Evolutionary conservation across 1,140 invertebrate species (phyloP).

Genomic region (Scaptodrosophila lebanonensis): DNA sequence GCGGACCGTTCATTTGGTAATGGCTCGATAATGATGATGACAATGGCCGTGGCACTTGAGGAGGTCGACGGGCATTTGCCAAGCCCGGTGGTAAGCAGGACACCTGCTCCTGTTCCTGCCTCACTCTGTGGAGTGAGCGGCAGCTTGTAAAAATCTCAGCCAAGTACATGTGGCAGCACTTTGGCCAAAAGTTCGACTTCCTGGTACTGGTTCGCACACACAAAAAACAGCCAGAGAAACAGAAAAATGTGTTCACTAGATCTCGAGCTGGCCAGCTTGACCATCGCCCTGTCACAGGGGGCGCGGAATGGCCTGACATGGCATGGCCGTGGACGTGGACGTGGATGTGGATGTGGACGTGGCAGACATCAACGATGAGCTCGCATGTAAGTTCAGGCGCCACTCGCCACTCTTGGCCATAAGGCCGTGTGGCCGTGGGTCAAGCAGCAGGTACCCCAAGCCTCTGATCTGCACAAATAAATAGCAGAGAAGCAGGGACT

Average conservation of each 20-base stretch:
- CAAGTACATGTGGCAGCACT: slow-evolving; percentile 8
- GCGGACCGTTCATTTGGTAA: slow-evolving; percentile 68
- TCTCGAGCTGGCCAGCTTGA: slow-evolving; percentile 36
- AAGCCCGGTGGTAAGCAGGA: slow-evolving; percentile 39
- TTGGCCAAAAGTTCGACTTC: slow-evolving; percentile 19
- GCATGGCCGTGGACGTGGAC: too few relatives aligned
- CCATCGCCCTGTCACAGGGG: too few relatives aligned
- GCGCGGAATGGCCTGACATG: too few relatives aligned
- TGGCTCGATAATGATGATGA: slow-evolving; percentile 62
- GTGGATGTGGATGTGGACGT: neutral
- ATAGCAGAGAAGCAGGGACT: neutral
- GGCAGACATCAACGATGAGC: slow-evolving; percentile 2
- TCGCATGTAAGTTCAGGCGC: slow-evolving; percentile 58
- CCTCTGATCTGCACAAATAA: neutral
- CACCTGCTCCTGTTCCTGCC: slow-evolving; percentile 34
- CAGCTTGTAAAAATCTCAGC: neutral
- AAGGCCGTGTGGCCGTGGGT: slow-evolving; percentile 37
- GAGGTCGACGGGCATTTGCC: slow-evolving; percentile 32
- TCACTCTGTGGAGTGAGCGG: too few relatives aligned
- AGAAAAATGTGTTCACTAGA: slow-evolving; percentile 40
- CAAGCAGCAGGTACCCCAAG: slow-evolving; percentile 24
- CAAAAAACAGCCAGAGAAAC: neutral
- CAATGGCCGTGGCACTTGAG: slow-evolving; percentile 40
- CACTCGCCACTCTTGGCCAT: slow-evolving; percentile 34
- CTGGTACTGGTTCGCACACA: too few relatives aligned